These are phyloP conservation scores for Macaca fascicularis DNA, from an alignment of 2,113 vertebrate species.

Conservation along the genomic window T2T-MFA8v1.1 NC_088392.1:77614001-77614500, in stretches of 20 bases:
- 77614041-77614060: not conserved
- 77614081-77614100: not conserved
- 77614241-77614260: not conserved
- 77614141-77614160: not conserved
- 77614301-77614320: not conserved
- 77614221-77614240: not conserved
- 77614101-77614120: not conserved
- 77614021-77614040: not conserved
- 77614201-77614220: not conserved
- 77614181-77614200: not conserved
- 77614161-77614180: not conserved
- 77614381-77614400: not conserved
- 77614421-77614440: not conserved
- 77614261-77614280: not conserved
- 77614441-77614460: not conserved
- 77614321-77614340: not conserved
- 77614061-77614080: not conserved
- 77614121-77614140: not conserved
- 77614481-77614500: not conserved
- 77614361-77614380: not conserved
- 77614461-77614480: not conserved
- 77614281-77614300: not conserved
- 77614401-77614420: not conserved
- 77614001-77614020: not conserved
- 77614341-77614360: not conserved